Evolutionary conservation across 2,888 invertebrate genomes (phyloP), one percentile per base, ranked within the genome.

Genomic region (Liodrosophila aerea): DNA sequence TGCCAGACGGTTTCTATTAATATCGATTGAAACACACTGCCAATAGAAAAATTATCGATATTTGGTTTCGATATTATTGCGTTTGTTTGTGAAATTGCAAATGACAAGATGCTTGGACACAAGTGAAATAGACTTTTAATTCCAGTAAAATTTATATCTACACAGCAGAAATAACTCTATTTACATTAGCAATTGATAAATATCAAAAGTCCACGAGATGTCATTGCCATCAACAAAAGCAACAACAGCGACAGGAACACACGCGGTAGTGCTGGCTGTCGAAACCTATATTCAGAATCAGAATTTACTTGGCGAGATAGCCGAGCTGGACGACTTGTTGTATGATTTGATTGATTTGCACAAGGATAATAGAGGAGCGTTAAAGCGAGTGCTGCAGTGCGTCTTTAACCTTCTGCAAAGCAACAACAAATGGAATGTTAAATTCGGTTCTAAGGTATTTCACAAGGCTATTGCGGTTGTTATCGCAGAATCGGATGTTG

Each of bases 251-350:
- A 80, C 78, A 4, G 51, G 54, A 16, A 80, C 84, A 0, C 64
- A 80, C 18, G 86, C 84, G 0, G 84, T 85, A 15, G 86, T 80
- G 1, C 71, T 76, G 41, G 72, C 68, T 3, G 34, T 81, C n/a
- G 82, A 85, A 2, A 47, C 61, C 1, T 86, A 69, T 43, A 86
- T 81, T 16, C 77, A 84, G 16, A 81, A 81, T 16, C 85, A 86
- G 46, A 81, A 81, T 44, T 18, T 81, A 9, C 37, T 84, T 11
- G 86, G 85, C 1, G 85, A 84, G 12, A 51, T 86, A 5, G 81
- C 81, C 7, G 86, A 84, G 9, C 31, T 81, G 15, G 85, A 86
- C 45, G 81, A 81, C 7, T 37, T 81, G 51, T 58, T 81, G 0
- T 69, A 59, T 22, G 72, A 86, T 18, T 12, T 86, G n/a, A 69